Percentiles rank a stretch among this genome's conserved stretches.
Evolutionary conservation across 2,113 vertebrate species (phyloP).

Genomic region (Hydrolagus affinis): DNA sequence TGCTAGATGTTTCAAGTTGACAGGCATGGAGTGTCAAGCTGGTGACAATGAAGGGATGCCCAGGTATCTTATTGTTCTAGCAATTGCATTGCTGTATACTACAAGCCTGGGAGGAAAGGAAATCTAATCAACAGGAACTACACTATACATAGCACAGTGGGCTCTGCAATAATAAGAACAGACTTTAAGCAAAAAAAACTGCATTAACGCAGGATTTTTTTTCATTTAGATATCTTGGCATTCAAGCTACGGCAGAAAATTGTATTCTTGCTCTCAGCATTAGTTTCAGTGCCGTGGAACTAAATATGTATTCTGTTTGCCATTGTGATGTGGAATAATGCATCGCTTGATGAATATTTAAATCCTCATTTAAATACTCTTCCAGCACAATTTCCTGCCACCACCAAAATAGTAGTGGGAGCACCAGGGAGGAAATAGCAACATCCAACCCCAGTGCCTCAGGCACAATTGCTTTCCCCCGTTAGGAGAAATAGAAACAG

Average conservation of each 20-base stretch:
- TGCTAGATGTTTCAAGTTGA: conserved; percentile 15
- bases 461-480: too few relatives aligned
- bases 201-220: not conserved
- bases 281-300: not conserved
- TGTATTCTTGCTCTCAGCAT: not conserved
- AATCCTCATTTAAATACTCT: not conserved
- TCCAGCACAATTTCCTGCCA: not conserved
- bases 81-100: not conserved
- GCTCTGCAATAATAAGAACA: not conserved
- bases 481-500: too few relatives aligned
- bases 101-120: not conserved
- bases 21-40: not conserved
- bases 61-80: not conserved
- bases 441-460: too few relatives aligned
- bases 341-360: not conserved
- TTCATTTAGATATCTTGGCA: not conserved
- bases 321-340: not conserved
- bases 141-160: not conserved
- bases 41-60: not conserved
- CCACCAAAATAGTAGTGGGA: not conserved
- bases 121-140: not conserved
- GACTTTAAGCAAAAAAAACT: not conserved
- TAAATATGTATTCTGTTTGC: conserved; percentile 14
- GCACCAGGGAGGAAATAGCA: too few relatives aligned
- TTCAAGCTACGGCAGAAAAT: not conserved